phyloP scores from a whole-genome alignment of 2,888 invertebrate genomes.

The Neelides folsomi region DNA sequence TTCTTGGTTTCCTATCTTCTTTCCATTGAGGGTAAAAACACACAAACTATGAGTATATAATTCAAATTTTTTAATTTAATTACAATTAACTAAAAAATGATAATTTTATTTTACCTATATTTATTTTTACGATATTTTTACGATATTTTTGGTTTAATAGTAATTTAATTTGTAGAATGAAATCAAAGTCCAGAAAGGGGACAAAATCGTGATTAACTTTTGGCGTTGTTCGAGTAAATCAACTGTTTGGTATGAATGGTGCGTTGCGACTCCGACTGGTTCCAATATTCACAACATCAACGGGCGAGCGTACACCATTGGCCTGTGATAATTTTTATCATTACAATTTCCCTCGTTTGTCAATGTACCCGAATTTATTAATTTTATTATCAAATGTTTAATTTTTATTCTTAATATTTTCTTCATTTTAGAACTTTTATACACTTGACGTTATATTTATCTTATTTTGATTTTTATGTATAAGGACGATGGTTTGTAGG shows the following conservation, averaged over 20 bases:
- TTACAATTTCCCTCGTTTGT: no score
- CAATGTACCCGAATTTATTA: no score
- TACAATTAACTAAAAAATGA: not conserved
- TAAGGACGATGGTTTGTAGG: no score
- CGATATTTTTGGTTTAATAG: no score
- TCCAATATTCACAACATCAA: constrained; percentile 54
- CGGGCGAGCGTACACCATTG: constrained; percentile 60
- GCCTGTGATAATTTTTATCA: constrained; percentile 30
- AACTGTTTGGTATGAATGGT: constrained; percentile 96
- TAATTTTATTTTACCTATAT: constrained; percentile 1
- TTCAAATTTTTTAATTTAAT: not conserved
- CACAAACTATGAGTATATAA: constrained; percentile 31
- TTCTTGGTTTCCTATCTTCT: constrained; percentile 95
- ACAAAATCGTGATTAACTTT: constrained; percentile 62
- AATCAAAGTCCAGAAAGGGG: constrained; percentile 54
- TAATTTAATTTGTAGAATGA: constrained; percentile 48
- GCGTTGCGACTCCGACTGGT: constrained; percentile 49
- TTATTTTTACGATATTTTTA: no score
- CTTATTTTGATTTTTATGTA: no score
- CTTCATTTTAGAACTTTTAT: no score
- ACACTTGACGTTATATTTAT: no score
- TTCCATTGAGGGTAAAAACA: constrained; percentile 76
- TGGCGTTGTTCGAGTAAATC: constrained; percentile 69
- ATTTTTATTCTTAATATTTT: no score
- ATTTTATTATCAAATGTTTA: no score